Base-by-base conservation (phyloP, 1,140 invertebrate species). In the Panulirus ornatus region DNA sequence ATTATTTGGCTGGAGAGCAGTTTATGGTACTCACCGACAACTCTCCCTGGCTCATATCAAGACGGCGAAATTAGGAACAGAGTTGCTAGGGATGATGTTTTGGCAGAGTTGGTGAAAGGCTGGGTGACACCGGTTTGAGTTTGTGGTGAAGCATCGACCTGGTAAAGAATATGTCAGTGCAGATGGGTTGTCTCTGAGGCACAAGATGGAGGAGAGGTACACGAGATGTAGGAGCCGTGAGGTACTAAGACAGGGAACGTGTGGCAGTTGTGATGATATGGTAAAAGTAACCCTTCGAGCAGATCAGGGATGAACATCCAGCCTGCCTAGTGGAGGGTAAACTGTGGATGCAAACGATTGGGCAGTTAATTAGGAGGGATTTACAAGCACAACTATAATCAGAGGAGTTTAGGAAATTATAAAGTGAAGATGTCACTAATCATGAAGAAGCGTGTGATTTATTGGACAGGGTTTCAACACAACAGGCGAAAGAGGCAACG, bases 281-380 rank as follows among this genome's bases (percentile, higher is more conserved):
- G 36, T 3, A 76, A 5, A 1, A 9, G 0, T 3, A 1, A 38
- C 73, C 30, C 8, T 14, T 38, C 3, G 40, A 76, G 73, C 3
- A 38, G 30, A 76, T 76, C 30, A 76, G 40, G n/a, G 1, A 76
- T 76, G 73, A 27, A 16, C 73, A 76, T 0, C 6, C 30, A 38
- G 14, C 36, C 9, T 76, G 34, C 22, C 73, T 38, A 40, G 34
- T 76, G 6, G 0, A 36, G 36, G 73, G 22, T 6, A 76, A 76
- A 76, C 6, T 76, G 34, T 76, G 73, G 73, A 76, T 76, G 73
- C 73, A 76, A n/a, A 76, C 40, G 73, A 40, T 38, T 76, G 73
- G 73, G 34, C 30, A 76, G 40, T 76, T 76, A 38, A 27, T 36
- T 76, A 27, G 22, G 6, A 22, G 36, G 51, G 42, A 81, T 27